Base-by-base conservation (phyloP, 2,888 invertebrate species). In the Formica aserva region DNA sequence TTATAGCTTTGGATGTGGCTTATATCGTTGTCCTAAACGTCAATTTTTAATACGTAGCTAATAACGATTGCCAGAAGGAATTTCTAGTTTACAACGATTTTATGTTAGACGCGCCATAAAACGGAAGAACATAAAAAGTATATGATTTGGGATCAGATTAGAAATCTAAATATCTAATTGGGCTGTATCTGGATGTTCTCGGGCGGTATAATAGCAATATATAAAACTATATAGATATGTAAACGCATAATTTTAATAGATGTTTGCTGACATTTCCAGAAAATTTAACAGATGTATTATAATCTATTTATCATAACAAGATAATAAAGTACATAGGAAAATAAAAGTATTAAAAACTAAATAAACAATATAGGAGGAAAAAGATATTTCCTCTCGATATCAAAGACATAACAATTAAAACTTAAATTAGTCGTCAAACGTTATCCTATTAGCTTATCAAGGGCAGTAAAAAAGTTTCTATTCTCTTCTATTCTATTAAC, bases 31-130 rank as follows among this genome's bases (percentile, higher is more conserved):
- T 66, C 26, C 13, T 55, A 77, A 66, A 76, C 22, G 38, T 65
- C 52, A 18, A 32, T n/a, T 66, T 77, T 65, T 66, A 55, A 66
- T 52, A 41, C 2, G 26, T 55, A 55, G 60, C 29, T 60, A 60
- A 76, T 66, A 35, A 52, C 26, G 38, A 13, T 65, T 52, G 38
- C 48, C 18, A 22, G 18, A 52, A 38, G 13, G 52, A 76, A 66
- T 55, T 38, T 52, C 8, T 48, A 32, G 22, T 75, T 75, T 75
- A 48, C 38, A 55, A 41, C 62, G 48, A 26, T 76, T 76, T 76
- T 76, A 65, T 66, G 75, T 63, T 75, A 35, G 75, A 55, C n/a
- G 38, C 38, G 66, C 52, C 55, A 66, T 76, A 76, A 76, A 76
- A 75, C 32, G 22, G 13, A 52, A 38, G 66, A 76, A 52, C 76